Percentiles rank a stretch among this genome's conserved stretches.
These are phyloP conservation scores for Campoletis raptor DNA, from an alignment of 2,888 invertebrate genomes.

Conservation along the genomic window DNA sequence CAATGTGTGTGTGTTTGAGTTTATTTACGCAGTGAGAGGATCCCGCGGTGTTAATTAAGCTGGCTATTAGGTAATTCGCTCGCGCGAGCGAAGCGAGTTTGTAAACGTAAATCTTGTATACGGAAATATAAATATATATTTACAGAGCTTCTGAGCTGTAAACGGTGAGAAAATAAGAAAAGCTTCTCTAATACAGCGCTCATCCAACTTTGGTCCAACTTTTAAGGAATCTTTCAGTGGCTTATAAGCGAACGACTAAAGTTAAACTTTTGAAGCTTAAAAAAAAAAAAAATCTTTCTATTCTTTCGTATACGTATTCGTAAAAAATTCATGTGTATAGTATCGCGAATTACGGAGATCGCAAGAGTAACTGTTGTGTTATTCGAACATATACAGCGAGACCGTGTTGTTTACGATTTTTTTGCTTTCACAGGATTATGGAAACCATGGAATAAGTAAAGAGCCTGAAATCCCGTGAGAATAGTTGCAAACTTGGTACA, in stretches of 20 bases:
- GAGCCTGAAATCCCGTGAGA: conserved; percentile 27
- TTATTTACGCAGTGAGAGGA: conserved; percentile 59
- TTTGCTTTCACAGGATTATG: conserved; percentile 78
- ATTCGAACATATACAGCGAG: neutral
- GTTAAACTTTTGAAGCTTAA: conserved; percentile 16
- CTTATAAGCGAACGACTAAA: conserved; percentile 15
- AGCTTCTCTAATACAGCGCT: conserved; percentile 31
- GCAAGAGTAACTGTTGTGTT: conserved; percentile 6
- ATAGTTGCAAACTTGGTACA: conserved; percentile 14
- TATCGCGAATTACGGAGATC: neutral
- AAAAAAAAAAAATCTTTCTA: conserved; percentile 20
- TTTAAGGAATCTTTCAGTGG: conserved; percentile 29
- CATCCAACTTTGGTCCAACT: conserved; percentile 30
- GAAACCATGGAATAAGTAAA: conserved; percentile 54
- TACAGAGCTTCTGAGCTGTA: neutral
- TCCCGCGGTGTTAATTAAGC: conserved; percentile 64
- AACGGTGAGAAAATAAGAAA: conserved; percentile 22
- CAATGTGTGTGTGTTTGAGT: conserved; percentile 39
- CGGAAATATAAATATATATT: neutral
- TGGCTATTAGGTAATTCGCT: conserved; percentile 63
- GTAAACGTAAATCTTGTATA: neutral
- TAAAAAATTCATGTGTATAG: neutral
- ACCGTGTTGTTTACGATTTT: conserved; percentile 68
- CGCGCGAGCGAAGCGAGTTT: conserved; percentile 19
- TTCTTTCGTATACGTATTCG: conserved; percentile 16